Percentiles rank a stretch among this genome's conserved stretches.
phyloP scores from a whole-genome alignment of 2,113 vertebrate species.

The Atherinomorus stipes region DNA sequence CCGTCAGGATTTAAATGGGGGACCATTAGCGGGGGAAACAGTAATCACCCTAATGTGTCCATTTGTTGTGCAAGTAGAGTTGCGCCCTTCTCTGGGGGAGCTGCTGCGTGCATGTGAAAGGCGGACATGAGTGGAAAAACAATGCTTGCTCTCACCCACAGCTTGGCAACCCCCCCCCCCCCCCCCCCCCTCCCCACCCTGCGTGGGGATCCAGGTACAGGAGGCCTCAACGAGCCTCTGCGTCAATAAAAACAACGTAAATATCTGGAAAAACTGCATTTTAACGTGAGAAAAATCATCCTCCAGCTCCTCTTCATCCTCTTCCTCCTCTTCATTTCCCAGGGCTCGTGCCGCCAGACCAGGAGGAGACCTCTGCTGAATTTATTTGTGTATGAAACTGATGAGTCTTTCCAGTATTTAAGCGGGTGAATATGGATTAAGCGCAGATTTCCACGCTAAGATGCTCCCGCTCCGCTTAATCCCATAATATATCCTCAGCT shows the following conservation, averaged over 20 bases:
- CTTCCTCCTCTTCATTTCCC: not conserved
- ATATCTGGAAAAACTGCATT: too few relatives aligned
- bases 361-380: constrained; percentile 1
- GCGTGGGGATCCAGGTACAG: constrained; percentile 41
- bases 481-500: constrained; percentile 71
- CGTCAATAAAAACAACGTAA: too few relatives aligned
- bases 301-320: too few relatives aligned
- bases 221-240: constrained; percentile 27
- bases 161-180: constrained; percentile 13
- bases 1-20: constrained; percentile 80
- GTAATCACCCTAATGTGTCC: constrained; percentile 83
- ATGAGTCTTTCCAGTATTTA: constrained; percentile 65
- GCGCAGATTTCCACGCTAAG: constrained; percentile 77
- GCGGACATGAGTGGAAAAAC: constrained; percentile 78
- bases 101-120: constrained; percentile 80
- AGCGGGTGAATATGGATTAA: constrained; percentile 78
- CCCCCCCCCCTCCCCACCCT: constrained; percentile 6
- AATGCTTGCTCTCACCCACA: constrained; percentile 68
- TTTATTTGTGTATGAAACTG: constrained; percentile 64
- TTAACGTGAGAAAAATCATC: not conserved
- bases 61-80: constrained; percentile 85
- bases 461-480: constrained; percentile 77
- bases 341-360: not conserved
- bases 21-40: constrained; percentile 82
- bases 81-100: constrained; percentile 70